Evolutionary conservation across 2,888 invertebrate species (phyloP), one percentile per base, ranked within the genome.

Genomic region (Torymus aiolomorphi): DNA sequence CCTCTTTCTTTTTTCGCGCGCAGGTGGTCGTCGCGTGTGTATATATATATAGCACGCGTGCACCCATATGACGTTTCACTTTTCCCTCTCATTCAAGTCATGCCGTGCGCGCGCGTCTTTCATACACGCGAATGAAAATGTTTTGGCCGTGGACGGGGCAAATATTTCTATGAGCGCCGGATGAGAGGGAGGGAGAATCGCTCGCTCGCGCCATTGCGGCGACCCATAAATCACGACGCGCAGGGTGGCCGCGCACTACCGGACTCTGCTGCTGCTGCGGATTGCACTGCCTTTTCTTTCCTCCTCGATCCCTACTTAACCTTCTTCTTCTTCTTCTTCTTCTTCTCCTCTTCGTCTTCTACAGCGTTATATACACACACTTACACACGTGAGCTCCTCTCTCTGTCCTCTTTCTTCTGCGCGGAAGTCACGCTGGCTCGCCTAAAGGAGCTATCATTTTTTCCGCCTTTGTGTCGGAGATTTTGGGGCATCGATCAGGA

Each of bases 161-260:
- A 86, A 86, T 86, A 87, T 87, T 88, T 88, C 85, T 87, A 84
- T 85, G 83, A 85, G 83, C 31, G 31, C 31, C 31, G 31, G 31
- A 31, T 31, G 31, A 31, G 31, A 31, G 31, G 8, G 31, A 31
- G 84, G 80, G 81, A 84, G 73, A 73, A 86, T 87, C 86, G 83
- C 56, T 67, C 62, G 85, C 24, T 24, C 24, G 24, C 24, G 24
- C 85, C 87, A 85, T 86, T 84, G 85, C 86, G 83, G 83, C 83
- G 81, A 77, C 83, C 84, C 86, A 88, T 88, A 88, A 88, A 88
- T 88, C 88, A 88, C 84, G 83, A 54, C 86, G 78, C 84, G 82
- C 86, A 83, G 88, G 89, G 89, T 89, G 88, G 89, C 85, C 88
- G 31, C 31, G 31, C 31, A 31, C 31, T 31, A 31, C 31, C 31